Conservation (phyloP, 2,888 invertebrate genomes). For the Acleris emargana region DNA sequence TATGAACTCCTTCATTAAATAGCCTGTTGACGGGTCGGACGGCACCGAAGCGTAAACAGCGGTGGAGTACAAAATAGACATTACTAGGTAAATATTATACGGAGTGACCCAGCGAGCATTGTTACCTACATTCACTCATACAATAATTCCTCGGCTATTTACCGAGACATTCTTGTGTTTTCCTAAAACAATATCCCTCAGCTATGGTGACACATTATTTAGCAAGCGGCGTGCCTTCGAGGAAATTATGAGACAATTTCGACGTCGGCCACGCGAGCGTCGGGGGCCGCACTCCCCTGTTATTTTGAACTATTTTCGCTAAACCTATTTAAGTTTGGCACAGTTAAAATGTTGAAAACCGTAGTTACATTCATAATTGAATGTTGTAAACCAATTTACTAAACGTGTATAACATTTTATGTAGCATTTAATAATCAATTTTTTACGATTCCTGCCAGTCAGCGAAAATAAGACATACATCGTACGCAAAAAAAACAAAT, state of each 20-base stretch:
- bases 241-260: conserved; percentile 26
- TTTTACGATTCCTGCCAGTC: not conserved
- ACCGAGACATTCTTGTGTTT: not conserved
- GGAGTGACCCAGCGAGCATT: not conserved
- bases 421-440: too few relatives aligned
- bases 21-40: too few relatives aligned
- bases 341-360: too few relatives aligned
- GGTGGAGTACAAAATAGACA: too few relatives aligned
- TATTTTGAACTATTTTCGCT: not conserved
- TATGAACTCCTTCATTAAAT: too few relatives aligned
- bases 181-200: conserved; percentile 14
- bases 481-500: conserved; percentile 30
- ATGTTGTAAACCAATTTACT: too few relatives aligned
- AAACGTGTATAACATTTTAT: too few relatives aligned
- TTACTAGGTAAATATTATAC: too few relatives aligned
- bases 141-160: not conserved
- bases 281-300: not conserved
- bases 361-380: too few relatives aligned
- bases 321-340: not conserved
- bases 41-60: too few relatives aligned
- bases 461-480: conserved; percentile 25
- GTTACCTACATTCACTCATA: not conserved
- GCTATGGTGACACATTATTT: conserved; percentile 14
- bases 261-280: conserved; percentile 11
- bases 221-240: conserved; percentile 14